phyloP scores from a whole-genome alignment of 2,797 vertebrate genomes.

The Serranus cabrilla region DNA sequence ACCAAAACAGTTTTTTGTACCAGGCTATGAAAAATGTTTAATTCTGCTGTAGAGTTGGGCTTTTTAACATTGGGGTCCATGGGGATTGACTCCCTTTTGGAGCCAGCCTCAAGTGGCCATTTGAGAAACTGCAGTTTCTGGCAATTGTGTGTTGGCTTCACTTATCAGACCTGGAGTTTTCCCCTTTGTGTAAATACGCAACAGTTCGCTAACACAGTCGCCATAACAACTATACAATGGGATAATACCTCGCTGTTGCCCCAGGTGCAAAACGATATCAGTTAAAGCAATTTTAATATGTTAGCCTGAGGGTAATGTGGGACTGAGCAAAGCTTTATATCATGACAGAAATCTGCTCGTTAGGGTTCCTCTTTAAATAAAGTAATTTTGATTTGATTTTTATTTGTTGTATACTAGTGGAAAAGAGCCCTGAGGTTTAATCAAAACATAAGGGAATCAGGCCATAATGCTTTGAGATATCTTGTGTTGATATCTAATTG shows the following conservation, averaged over 20 bases:
- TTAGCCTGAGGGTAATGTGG: background rate
- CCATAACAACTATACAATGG: background rate
- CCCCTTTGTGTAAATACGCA: background rate
- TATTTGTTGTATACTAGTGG: no score
- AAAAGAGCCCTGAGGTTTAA: no score
- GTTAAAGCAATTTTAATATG: background rate
- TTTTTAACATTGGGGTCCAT: no score
- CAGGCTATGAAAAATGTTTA: no score
- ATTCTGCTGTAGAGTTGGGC: no score
- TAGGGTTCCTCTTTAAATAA: no score
- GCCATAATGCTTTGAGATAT: background rate
- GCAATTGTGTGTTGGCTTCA: background rate
- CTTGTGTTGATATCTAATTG: background rate
- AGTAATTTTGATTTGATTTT: no score
- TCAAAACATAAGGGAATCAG: background rate
- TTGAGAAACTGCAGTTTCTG: no score
- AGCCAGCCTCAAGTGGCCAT: no score
- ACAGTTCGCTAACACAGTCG: background rate
- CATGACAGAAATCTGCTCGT: conserved; percentile 2
- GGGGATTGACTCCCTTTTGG: no score
- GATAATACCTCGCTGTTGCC: background rate
- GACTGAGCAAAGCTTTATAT: background rate
- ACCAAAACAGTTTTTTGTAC: no score
- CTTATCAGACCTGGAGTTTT: background rate
- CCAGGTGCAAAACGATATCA: background rate